Evolutionary conservation across 2,888 invertebrate genomes (phyloP).

Genomic region (Drosophila incognita): DNA sequence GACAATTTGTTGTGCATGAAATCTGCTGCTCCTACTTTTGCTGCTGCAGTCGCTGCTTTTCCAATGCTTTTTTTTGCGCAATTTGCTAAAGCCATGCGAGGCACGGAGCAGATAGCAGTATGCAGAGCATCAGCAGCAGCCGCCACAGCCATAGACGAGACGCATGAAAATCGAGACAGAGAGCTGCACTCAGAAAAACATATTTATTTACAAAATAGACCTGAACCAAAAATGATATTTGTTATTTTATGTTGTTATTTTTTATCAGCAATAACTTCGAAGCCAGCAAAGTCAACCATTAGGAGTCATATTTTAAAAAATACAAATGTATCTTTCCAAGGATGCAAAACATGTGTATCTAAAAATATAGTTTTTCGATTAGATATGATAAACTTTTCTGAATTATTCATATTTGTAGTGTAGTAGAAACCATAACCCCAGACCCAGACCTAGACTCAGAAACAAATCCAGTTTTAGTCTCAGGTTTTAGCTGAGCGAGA

Average conservation of each 20-base stretch:
- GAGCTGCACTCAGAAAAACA: slow-evolving; percentile 16
- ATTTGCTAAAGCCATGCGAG: slow-evolving; percentile 76
- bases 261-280: neutral
- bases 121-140: slow-evolving; percentile 26
- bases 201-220: slow-evolving; percentile 1
- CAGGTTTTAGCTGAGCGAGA: slow-evolving; percentile 33
- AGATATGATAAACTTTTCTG: neutral
- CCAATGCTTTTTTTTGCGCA: slow-evolving; percentile 76
- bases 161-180: slow-evolving; percentile 52
- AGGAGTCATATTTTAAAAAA: neutral
- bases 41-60: slow-evolving; percentile 43
- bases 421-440: neutral
- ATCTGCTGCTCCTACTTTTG: slow-evolving; percentile 61
- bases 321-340: neutral
- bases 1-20: slow-evolving; percentile 79
- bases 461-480: slow-evolving; percentile 14
- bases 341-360: neutral
- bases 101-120: slow-evolving; percentile 53
- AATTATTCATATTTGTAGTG: neutral
- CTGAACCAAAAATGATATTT: neutral
- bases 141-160: slow-evolving; percentile 13
- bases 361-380: neutral
- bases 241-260: neutral
- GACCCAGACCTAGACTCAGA: slow-evolving; percentile 3
- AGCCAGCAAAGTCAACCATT: neutral